Percentiles rank a stretch among this genome's conserved stretches.
Conservation (phyloP, 92 coral and sea anemone genomes). For the Pocillopora grandis region DNA sequence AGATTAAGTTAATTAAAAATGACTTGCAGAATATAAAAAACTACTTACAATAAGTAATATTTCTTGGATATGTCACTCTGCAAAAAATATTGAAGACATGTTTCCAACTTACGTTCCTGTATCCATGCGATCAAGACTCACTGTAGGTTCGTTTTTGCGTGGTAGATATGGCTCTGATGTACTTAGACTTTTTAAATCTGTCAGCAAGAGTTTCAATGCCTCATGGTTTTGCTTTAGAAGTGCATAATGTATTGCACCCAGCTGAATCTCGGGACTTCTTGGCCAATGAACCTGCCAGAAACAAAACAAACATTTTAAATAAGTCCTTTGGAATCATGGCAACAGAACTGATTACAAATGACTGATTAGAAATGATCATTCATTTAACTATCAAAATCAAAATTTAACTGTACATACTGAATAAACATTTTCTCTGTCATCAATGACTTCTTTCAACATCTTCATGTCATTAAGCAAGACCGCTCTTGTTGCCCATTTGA, state of each 20-base stretch:
- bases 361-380: no score
- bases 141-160: slow-evolving; percentile 60
- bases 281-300: slow-evolving; percentile 77
- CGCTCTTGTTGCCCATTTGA: slow-evolving; percentile 72
- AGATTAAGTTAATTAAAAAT: not conserved
- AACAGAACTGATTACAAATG: no score
- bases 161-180: not conserved
- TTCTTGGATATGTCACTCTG: not conserved
- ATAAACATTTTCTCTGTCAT: slow-evolving; percentile 58
- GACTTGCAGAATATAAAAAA: not conserved
- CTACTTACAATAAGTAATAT: not conserved
- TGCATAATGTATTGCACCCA: slow-evolving; percentile 70
- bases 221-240: slow-evolving; percentile 60
- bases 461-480: slow-evolving; percentile 65
- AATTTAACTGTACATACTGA: slow-evolving; percentile 40
- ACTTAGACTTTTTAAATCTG: slow-evolving; percentile 50
- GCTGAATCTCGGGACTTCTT: slow-evolving; percentile 68
- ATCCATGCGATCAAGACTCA: slow-evolving; percentile 64
- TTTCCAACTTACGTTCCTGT: slow-evolving; percentile 73
- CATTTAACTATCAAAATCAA: no score
- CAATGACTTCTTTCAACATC: slow-evolving; percentile 69
- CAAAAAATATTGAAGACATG: not conserved
- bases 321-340: no score
- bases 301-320: not conserved
- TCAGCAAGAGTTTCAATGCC: slow-evolving; percentile 60